Conservation (phyloP, 2,888 invertebrate species). For the Nineta flava region DNA sequence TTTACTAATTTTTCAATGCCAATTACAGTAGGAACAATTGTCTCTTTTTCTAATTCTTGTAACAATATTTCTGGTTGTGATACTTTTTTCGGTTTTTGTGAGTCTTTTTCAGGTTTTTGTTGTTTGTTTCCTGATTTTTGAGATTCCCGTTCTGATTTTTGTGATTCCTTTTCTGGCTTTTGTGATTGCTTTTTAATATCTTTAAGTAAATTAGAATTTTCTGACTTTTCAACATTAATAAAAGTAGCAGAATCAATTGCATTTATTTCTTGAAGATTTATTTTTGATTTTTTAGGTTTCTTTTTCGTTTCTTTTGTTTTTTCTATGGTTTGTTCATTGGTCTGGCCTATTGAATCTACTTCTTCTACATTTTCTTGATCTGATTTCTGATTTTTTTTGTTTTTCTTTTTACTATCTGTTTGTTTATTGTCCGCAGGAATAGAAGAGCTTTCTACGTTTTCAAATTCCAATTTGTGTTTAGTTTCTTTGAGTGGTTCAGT, state of each 20-base stretch:
- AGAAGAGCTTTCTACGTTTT: too few species aligned
- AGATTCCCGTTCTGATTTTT: neutral
- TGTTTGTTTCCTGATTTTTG: too few species aligned
- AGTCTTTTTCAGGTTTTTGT: slow-evolving; percentile 5
- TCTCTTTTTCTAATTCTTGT: slow-evolving; percentile 8
- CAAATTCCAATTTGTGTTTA: too few species aligned
- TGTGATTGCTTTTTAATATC: neutral
- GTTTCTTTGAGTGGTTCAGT: too few species aligned
- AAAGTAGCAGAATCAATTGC: too few species aligned
- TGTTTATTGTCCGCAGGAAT: too few species aligned
- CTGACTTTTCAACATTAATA: too few species aligned
- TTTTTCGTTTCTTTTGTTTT: too few species aligned
- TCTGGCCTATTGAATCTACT: neutral
- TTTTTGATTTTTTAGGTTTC: slow-evolving; percentile 6
- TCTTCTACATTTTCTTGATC: neutral
- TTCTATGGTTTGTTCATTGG: too few species aligned
- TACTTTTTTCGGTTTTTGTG: slow-evolving; percentile 20
- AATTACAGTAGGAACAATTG: neutral
- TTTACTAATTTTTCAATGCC: too few species aligned
- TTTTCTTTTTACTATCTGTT: too few species aligned
- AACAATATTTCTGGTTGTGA: slow-evolving; percentile 14
- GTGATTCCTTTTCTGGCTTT: slow-evolving; percentile 7
- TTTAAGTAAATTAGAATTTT: too few species aligned
- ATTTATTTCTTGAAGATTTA: slow-evolving; percentile 5
- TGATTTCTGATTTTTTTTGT: neutral